Evolutionary conservation across 2,797 vertebrate genomes (phyloP).

Genomic region (Spinus olivaceus): DNA sequence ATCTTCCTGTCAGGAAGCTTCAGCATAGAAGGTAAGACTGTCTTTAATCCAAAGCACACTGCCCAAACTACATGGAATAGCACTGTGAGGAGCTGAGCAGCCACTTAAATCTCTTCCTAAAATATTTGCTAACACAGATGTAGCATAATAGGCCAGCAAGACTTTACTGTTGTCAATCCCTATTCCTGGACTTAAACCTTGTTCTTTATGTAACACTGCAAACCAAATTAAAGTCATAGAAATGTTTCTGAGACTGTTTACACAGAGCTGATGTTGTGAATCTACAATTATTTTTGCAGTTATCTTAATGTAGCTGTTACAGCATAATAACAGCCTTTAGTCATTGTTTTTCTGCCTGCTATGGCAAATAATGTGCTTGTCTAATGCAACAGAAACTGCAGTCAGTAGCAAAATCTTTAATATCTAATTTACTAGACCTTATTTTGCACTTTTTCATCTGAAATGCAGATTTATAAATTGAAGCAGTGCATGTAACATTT

Average conservation of each 20-base stretch:
- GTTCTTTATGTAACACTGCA: background rate
- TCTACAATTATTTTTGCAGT: slow-evolving; percentile 66
- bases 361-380: slow-evolving; percentile 62
- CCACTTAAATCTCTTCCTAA: background rate
- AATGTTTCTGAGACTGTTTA: slow-evolving; percentile 55
- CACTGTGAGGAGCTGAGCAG: background rate
- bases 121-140: background rate
- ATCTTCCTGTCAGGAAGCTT: background rate
- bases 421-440: slow-evolving; percentile 60
- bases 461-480: slow-evolving; percentile 61
- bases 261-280: slow-evolving; percentile 39
- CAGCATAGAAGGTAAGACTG: background rate
- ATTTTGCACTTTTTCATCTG: slow-evolving; percentile 59
- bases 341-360: slow-evolving; percentile 58
- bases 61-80: background rate
- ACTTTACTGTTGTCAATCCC: background rate
- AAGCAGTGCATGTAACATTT: slow-evolving; percentile 12
- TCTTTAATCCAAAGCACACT: background rate
- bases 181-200: background rate
- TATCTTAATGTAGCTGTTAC: slow-evolving; percentile 57
- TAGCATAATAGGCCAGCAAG: background rate
- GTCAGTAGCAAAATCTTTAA: slow-evolving; percentile 61
- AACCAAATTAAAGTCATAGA: slow-evolving; percentile 19
- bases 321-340: slow-evolving; percentile 52
- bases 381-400: slow-evolving; percentile 58